Conservation (phyloP, 2,113 vertebrate species). For the Hiodon alosoides region DNA sequence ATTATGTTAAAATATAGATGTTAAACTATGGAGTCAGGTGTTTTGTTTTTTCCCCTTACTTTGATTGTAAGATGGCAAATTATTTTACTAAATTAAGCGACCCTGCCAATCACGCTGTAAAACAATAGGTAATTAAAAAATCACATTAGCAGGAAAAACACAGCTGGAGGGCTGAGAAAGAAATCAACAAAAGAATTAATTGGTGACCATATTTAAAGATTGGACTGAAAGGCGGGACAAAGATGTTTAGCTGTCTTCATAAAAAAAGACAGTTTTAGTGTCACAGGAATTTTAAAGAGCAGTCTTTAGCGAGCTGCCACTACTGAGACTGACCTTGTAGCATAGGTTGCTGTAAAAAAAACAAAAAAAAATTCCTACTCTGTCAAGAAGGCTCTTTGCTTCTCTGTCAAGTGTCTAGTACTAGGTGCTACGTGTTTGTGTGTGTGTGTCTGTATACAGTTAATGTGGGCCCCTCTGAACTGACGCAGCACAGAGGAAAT, state of each 20-base stretch:
- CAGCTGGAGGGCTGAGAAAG: constrained; percentile 19
- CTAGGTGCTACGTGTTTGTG: neutral
- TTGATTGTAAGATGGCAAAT: constrained; percentile 14
- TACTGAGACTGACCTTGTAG: constrained; percentile 35
- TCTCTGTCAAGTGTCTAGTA: constrained; percentile 4
- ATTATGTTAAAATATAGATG: constrained; percentile 27
- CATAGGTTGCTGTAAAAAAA: constrained; percentile 22
- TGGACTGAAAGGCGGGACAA: constrained; percentile 12
- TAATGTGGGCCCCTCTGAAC: neutral
- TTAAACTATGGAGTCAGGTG: constrained; percentile 33
- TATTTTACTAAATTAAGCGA: constrained; percentile 19
- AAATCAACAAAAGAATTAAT: constrained; percentile 35
- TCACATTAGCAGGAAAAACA: constrained; percentile 30
- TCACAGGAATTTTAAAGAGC: constrained; percentile 14
- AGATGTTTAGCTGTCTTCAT: constrained; percentile 15
- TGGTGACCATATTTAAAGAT: constrained; percentile 24
- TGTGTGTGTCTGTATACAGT: constrained; percentile 6
- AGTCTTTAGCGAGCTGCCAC: constrained; percentile 3
- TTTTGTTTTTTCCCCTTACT: neutral
- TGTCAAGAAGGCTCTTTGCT: constrained; percentile 12
- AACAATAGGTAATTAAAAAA: constrained; percentile 42
- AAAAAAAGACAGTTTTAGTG: neutral
- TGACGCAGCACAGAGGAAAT: neutral
- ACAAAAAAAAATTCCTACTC: constrained; percentile 1
- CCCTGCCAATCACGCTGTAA: constrained; percentile 32